Evolutionary conservation across 2,888 invertebrate species (phyloP).

Genomic region (Lamellibrachia satsuma): DNA sequence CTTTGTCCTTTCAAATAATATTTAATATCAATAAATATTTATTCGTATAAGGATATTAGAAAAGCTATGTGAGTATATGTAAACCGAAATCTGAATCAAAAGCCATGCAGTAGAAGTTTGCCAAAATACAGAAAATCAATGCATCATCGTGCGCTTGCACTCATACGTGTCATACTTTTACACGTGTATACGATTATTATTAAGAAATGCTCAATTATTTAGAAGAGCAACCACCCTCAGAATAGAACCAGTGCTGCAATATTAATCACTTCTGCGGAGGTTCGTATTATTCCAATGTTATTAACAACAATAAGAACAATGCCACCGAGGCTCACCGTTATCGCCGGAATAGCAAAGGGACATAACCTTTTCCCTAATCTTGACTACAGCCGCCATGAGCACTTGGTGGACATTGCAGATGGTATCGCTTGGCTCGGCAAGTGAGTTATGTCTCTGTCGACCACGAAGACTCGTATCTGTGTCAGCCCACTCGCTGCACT

Average conservation of each 20-base stretch:
- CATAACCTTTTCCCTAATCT: neutral
- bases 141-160: too few relatives aligned
- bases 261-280: neutral
- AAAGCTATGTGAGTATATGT: too few relatives aligned
- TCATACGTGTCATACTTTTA: too few relatives aligned
- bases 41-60: too few relatives aligned
- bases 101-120: too few relatives aligned
- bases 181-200: too few relatives aligned
- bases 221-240: neutral
- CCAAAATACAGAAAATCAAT: too few relatives aligned
- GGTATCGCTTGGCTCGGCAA: neutral
- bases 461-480: neutral
- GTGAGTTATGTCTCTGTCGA: neutral
- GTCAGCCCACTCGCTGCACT: neutral
- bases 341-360: neutral
- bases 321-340: neutral
- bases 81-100: too few relatives aligned
- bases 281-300: neutral
- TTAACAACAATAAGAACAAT: neutral
- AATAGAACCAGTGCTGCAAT: neutral
- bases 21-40: too few relatives aligned
- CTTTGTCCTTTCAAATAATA: too few relatives aligned
- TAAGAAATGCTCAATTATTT: too few relatives aligned
- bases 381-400: neutral
- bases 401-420: neutral